Evolutionary conservation across 1,140 invertebrate species (phyloP).

Genomic region (Papilio dardanus): DNA sequence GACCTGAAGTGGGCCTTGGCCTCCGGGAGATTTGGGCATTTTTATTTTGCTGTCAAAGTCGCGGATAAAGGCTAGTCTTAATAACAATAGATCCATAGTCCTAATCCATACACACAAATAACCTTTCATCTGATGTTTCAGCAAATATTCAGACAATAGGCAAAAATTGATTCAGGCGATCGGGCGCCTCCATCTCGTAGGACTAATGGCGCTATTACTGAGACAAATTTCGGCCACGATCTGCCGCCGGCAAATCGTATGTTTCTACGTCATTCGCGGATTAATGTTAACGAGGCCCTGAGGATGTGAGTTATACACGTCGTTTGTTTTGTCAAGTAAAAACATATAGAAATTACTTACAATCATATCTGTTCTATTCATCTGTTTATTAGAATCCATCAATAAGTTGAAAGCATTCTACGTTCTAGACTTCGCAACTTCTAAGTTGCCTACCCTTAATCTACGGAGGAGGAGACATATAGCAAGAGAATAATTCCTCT

Average conservation of each 20-base stretch:
- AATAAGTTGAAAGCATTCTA: too few species aligned
- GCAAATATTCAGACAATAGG: conserved; percentile 32
- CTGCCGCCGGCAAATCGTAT: conserved; percentile 31
- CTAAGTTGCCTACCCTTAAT: too few species aligned
- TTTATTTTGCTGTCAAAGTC: too few species aligned
- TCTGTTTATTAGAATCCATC: too few species aligned
- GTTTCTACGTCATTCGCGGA: conserved; percentile 32
- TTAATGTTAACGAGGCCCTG: conserved; percentile 28
- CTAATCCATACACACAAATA: not conserved
- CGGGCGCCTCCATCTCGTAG: conserved; percentile 22
- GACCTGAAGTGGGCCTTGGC: too few species aligned
- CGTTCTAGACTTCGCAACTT: too few species aligned
- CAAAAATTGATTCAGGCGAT: conserved; percentile 32
- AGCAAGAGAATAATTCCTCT: too few species aligned
- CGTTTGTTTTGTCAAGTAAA: conserved; percentile 19
- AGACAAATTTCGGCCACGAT: conserved; percentile 26
- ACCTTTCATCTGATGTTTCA: not conserved
- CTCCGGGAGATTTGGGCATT: too few species aligned
- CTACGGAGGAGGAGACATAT: too few species aligned
- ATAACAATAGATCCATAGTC: not conserved
- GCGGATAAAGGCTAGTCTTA: too few species aligned
- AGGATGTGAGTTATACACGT: conserved; percentile 27
- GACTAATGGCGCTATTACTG: conserved; percentile 32
- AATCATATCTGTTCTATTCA: not conserved
- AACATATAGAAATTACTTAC: conserved; percentile 10